A percentile compares a stretch with the other conserved stretches of the same genome.
Conservation (phyloP, 1,140 invertebrate genomes). For the Dreissena rostriformis region DNA sequence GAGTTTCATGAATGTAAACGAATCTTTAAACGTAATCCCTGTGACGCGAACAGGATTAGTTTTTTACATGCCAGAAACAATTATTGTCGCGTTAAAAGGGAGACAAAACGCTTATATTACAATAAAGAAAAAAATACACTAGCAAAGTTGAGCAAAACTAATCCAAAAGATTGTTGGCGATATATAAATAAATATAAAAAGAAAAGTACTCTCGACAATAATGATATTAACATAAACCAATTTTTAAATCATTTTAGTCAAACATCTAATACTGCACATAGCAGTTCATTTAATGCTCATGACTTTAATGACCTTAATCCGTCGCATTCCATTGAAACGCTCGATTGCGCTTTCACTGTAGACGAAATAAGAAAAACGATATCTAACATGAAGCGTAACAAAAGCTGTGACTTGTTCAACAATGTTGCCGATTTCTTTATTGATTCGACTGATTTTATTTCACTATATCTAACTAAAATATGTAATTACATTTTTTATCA, state of each 20-base stretch:
- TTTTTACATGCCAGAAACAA: neutral
- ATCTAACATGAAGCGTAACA: neutral
- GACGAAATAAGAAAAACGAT: neutral
- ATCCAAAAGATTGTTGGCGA: conserved; percentile 24
- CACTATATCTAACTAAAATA: neutral
- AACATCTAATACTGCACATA: neutral
- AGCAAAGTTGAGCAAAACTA: neutral
- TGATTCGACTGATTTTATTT: too few species aligned
- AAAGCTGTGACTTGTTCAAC: too few species aligned
- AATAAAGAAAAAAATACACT: conserved; percentile 9
- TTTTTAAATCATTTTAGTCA: neutral
- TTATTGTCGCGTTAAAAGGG: neutral
- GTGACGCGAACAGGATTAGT: neutral
- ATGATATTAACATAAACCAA: neutral
- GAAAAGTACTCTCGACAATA: neutral
- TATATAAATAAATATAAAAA: conserved; percentile 27
- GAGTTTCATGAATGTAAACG: conserved; percentile 1
- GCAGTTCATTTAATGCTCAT: neutral
- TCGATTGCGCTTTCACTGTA: neutral
- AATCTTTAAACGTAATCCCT: too few species aligned
- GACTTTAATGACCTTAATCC: neutral
- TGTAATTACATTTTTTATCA: too few species aligned
- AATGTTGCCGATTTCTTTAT: too few species aligned
- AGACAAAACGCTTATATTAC: conserved; percentile 1
- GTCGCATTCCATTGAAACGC: too few species aligned